Percentiles rank a stretch among this genome's conserved stretches.
These are phyloP conservation scores for Atopsyche davidsoni DNA, from an alignment of 1,140 invertebrate species.

Conservation along the genomic window DNA sequence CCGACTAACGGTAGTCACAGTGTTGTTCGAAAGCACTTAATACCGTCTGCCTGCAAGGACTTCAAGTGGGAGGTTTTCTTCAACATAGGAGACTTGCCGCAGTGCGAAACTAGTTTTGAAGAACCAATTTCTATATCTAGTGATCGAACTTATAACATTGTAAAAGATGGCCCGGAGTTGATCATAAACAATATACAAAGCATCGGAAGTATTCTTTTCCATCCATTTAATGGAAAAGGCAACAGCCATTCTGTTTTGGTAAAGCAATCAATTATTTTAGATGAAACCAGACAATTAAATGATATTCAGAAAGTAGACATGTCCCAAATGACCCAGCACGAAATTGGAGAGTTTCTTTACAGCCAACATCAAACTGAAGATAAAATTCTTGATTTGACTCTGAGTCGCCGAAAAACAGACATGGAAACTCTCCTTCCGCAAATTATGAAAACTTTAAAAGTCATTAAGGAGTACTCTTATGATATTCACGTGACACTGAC, in stretches of 20 bases:
- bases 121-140: constrained; percentile 33
- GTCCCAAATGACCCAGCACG: too few relatives aligned
- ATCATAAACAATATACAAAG: constrained; percentile 31
- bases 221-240: constrained; percentile 37
- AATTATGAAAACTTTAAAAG: constrained; percentile 35
- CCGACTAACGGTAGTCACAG: constrained; percentile 4
- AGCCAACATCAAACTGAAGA: too few relatives aligned
- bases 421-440: constrained; percentile 30
- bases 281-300: too few relatives aligned
- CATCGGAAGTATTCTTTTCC: constrained; percentile 23
- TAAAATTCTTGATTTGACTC: constrained; percentile 35
- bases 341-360: too few relatives aligned
- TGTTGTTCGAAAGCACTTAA: constrained; percentile 12
- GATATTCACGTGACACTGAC: constrained; percentile 37
- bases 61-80: constrained; percentile 14
- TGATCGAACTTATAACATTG: constrained; percentile 34
- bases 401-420: constrained; percentile 35
- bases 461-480: constrained; percentile 37
- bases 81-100: constrained; percentile 1
- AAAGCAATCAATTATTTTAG: constrained; percentile 40
- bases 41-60: constrained; percentile 4
- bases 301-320: too few relatives aligned
- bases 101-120: constrained; percentile 27
- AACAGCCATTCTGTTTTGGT: constrained; percentile 38
- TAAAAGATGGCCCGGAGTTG: constrained; percentile 29